Conservation (phyloP, 30 jellyfish, hydroid and myxozoan genomes). For the Cassiopea andromeda region DNA sequence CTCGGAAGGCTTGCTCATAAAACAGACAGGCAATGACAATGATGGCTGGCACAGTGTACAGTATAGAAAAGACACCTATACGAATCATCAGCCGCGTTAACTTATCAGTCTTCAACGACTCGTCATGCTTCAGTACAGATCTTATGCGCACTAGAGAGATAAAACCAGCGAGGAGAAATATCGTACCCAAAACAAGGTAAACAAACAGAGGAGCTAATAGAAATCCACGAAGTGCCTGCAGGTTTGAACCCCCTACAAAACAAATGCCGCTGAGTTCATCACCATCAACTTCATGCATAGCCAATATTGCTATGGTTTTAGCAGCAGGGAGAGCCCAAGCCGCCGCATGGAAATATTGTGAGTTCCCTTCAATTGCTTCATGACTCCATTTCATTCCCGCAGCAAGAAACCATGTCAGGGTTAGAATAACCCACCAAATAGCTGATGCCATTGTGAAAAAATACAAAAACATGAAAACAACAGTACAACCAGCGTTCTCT, state of each 20-base stretch:
- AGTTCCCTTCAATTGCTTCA: conserved; percentile 95
- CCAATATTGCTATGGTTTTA: conserved; percentile 94
- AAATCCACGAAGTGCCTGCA: conserved; percentile 95
- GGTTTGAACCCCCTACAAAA: conserved; percentile 97
- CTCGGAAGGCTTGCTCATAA: conserved; percentile 95
- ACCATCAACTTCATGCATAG: conserved; percentile 98
- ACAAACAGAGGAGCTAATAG: conserved; percentile 93
- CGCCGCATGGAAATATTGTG: conserved; percentile 99
- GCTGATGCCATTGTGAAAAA: conserved; percentile 98
- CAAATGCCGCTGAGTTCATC: conserved; percentile 96
- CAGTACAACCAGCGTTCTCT: conserved; percentile 97
- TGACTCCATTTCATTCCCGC: conserved; percentile 99
- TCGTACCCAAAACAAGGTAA: conserved; percentile 90
- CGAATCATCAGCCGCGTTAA: conserved; percentile 94
- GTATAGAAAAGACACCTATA: conserved; percentile 93
- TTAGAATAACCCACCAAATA: conserved; percentile 97
- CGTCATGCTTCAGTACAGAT: conserved; percentile 90
- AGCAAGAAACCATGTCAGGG: conserved; percentile 97
- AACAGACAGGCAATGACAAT: conserved; percentile 97
- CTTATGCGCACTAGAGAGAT: conserved; percentile 89
- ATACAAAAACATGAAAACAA: conserved; percentile 90
- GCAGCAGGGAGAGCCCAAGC: conserved; percentile 99
- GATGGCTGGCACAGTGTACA: conserved; percentile 97
- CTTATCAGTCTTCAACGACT: conserved; percentile 92
- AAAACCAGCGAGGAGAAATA: conserved; percentile 96